Evolutionary conservation across 2,888 invertebrate genomes (phyloP), one percentile per base, ranked within the genome.

Genomic region (Cheilosia vulpina): DNA sequence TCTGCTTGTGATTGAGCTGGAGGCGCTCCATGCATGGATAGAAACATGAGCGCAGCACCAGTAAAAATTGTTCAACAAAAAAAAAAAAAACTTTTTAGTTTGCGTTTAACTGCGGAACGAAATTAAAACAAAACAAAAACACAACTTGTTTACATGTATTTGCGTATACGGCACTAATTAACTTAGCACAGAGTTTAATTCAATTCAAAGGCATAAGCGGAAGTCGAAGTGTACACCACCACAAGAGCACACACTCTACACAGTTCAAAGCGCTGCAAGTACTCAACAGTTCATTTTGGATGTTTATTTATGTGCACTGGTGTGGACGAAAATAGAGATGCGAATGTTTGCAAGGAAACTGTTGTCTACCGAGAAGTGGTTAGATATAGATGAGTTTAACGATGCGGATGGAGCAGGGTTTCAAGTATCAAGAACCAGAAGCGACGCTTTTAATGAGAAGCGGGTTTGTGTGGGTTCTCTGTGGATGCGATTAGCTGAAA

Each of bases 131-230:
- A 57, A 57, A 73, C 62, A 58, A 13, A 72, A 60, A 78, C 66
- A 81, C 31, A 69, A 78, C 79, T 79, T 83, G 83, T 79, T 84
- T 81, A 77, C 85, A 85, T 85, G 81, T 68, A 77, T 85, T 81
- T 85, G 81, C 81, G 71, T 71, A 34, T 34, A 71, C 68, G 52
- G 15, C 52, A 77, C 85, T 85, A 81, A 85, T 81, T 85, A 85
- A 81, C 72, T 81, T 85, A 77, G 76, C 57, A 68, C 57, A 63
- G 81, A 81, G 85, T 81, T 85, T 77, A 72, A 85, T 85, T 85
- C 76, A 81, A 85, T 85, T 72, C 80, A 85, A 58, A 77, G 76
- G 71, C 75, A 81, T 66, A 80, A 76, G 72, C 85, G 71, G 71
- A 81, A 79, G 66, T 76, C 62, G 24, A 52, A 52, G 52, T 24